Evolutionary conservation across 2,888 invertebrate species (phyloP).

Genomic region (Parnassius glacialis): DNA sequence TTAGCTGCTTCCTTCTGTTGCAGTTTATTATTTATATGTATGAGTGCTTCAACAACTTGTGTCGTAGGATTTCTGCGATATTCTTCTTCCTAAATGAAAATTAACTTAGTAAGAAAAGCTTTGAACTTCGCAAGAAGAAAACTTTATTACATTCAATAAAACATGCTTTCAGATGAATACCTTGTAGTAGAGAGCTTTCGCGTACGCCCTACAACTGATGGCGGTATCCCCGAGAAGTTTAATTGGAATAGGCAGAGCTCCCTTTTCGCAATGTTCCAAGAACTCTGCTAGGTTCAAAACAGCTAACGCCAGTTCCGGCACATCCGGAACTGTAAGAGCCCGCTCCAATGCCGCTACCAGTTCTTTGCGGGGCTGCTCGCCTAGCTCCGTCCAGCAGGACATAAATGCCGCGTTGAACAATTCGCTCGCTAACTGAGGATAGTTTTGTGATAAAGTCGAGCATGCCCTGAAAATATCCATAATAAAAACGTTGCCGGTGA

Average conservation of each 20-base stretch:
- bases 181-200: constrained; percentile 84
- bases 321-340: constrained; percentile 93
- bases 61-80: constrained; percentile 84
- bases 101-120: constrained; percentile 22
- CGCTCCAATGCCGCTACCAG: constrained; percentile 91
- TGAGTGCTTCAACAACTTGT: constrained; percentile 95
- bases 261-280: constrained; percentile 99
- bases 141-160: background rate
- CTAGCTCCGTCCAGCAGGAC: constrained; percentile 98
- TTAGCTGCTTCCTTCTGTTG: constrained; percentile 99
- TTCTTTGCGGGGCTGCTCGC: constrained; percentile 90
- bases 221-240: constrained; percentile 94
- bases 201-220: constrained; percentile 91
- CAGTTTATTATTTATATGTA: constrained; percentile 98
- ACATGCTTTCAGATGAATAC: constrained; percentile 36
- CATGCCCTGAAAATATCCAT: constrained; percentile 85
- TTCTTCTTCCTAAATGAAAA: constrained; percentile 87
- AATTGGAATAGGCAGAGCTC: constrained; percentile 93
- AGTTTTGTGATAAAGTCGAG: constrained; percentile 93
- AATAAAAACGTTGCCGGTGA: too few relatives aligned
- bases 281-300: constrained; percentile 98
- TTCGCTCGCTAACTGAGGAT: constrained; percentile 95
- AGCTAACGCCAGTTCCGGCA: constrained; percentile 96
- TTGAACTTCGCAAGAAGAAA: background rate
- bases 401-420: constrained; percentile 99